These are phyloP conservation scores for Sprattus sprattus DNA, from an alignment of 2,113 vertebrate genomes.

Conservation along the genomic window DNA sequence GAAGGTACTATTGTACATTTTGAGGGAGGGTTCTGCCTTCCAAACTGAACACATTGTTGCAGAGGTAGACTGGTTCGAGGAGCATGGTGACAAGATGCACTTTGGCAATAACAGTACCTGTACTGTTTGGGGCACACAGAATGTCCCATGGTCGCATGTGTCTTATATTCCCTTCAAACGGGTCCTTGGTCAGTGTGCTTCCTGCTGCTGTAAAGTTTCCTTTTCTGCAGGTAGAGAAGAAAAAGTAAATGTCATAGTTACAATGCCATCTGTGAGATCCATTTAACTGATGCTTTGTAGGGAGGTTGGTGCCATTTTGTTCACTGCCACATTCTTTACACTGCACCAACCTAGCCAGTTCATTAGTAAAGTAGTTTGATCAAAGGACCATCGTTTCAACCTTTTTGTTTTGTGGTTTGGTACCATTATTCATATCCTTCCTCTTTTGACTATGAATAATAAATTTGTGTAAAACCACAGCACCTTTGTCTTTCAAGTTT, in stretches of 20 bases:
- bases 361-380: too few relatives aligned
- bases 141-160: background rate
- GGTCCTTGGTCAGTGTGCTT: background rate
- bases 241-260: background rate
- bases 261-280: background rate
- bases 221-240: background rate
- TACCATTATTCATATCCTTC: too few relatives aligned
- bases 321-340: too few relatives aligned
- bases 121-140: background rate
- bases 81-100: background rate
- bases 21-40: background rate
- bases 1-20: background rate
- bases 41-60: background rate
- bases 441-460: too few relatives aligned
- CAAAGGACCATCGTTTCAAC: too few relatives aligned
- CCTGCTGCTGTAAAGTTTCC: background rate
- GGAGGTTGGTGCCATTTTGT: too few relatives aligned
- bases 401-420: too few relatives aligned
- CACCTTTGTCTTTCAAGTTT: too few relatives aligned
- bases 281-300: too few relatives aligned
- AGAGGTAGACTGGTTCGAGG: background rate
- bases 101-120: too few relatives aligned
- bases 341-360: too few relatives aligned
- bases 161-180: background rate
- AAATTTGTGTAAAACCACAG: too few relatives aligned